Base-by-base conservation (phyloP, 2,113 vertebrate species). In the Leptobrachium leishanense region DNA sequence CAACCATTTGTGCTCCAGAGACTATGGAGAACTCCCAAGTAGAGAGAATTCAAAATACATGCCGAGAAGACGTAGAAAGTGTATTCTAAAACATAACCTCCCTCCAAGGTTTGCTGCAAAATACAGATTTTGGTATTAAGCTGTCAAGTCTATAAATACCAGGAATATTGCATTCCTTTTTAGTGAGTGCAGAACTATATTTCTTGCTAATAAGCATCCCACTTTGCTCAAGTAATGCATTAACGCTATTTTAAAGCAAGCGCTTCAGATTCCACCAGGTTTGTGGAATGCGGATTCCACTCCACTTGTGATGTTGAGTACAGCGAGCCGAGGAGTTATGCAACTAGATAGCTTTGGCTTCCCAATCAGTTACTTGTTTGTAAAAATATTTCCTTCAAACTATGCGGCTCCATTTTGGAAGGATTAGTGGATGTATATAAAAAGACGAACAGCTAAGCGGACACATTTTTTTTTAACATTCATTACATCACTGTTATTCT, bases 261-360 rank as follows among this genome's bases (percentile, higher is more conserved):
- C 31, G 43, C 42, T 75, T 46, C 20, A 42, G 46, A 54, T 42
- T 75, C 13, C 46, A 39, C n/a, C 15, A 9, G 46, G 44, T 75
- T 46, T 41, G 3, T 70, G 75, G 42, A 77, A 77, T 63, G 76
- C 39, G 59, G 57, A 77, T 71, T 78, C 57, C 68, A 42, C 6
- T 8, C 6, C 31, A 46, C 43, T 63, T 68, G 8, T 76, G 44
- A 67, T 43, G 63, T 42, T 67, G 13, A 67, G 64, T 44, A 55
- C 74, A 6, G 5, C 11, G 55, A 62, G 42, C 65, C 31, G 13
- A 50, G 2, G 76, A 64, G 67, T 50, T 64, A 64, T 78, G 76
- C 41, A 50, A 78, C 13, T 13, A 2, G 55, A 70, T 63, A 46
- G 3, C 55, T 10, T 13, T 63, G 13, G 55, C 59, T 62, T 71